phyloP scores from a whole-genome alignment of 2,888 invertebrate genomes.

The Hipparchia sbordonii region DNA sequence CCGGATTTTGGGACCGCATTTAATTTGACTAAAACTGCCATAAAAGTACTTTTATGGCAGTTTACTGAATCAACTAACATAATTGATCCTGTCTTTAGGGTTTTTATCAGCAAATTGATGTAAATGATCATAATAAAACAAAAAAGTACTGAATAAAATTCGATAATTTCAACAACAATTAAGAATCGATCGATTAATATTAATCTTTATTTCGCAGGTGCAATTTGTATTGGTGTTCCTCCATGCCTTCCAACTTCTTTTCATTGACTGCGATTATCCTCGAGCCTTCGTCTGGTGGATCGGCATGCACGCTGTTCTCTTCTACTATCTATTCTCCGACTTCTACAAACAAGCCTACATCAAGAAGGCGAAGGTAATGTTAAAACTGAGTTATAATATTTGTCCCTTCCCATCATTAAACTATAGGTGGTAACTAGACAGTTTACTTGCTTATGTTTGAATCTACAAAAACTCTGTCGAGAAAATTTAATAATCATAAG shows the following conservation, averaged over 20 bases:
- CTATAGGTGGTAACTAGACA: neutral
- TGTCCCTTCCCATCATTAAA: neutral
- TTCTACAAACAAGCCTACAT: constrained; percentile 93
- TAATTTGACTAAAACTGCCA: no score
- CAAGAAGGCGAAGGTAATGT: constrained; percentile 60
- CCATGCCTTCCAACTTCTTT: constrained; percentile 94
- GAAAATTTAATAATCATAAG: no score
- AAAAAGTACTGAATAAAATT: no score
- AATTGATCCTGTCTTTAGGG: no score
- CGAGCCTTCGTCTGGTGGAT: constrained; percentile 95
- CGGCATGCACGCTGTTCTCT: constrained; percentile 94
- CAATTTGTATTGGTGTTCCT: constrained; percentile 95
- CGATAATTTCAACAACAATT: neutral
- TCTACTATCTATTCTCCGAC: constrained; percentile 95
- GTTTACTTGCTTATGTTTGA: neutral
- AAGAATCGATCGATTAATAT: neutral
- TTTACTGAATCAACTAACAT: no score
- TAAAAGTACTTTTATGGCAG: no score
- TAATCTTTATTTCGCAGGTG: constrained; percentile 74
- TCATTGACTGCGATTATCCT: constrained; percentile 95
- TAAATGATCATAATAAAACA: no score
- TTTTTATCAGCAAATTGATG: no score
- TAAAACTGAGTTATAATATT: neutral
- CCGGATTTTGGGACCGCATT: no score
- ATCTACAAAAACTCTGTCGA: neutral